Evolutionary conservation across 1,140 invertebrate genomes (phyloP), one percentile per base, ranked within the genome.

Genomic region (Odontomachus brunneus): DNA sequence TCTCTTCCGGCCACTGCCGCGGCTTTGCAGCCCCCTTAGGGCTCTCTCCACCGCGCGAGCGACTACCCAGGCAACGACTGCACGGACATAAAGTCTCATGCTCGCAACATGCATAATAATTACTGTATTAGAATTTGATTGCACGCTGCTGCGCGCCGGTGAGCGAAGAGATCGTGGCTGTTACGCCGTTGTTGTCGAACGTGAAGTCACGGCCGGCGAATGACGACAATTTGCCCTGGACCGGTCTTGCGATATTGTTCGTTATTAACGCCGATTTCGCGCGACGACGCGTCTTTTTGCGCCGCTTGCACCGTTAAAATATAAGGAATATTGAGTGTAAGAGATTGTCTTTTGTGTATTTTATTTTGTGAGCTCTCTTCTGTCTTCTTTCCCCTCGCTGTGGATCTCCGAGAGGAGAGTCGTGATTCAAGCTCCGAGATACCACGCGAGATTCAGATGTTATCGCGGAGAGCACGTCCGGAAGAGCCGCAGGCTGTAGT

Each of bases 1-100:
- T 91, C 90, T 91, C 91, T 89, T 90, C 85, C 86, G 89, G 90
- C 80, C 85, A 89, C 80, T 63, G 33, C 55, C 53, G 51, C 51
- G 44, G 51, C 38, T 80, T 53, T 48, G 51, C 60, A 51, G 49
- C 48, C 60, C 48, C 75, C 51, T 80, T 71, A 59, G 65, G 75
- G 75, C 51, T 67, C 15, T 78, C 74, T 17, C 51, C 29, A 12
- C 15, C 24, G 51, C 22, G 22, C 22, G 38, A 44, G 38, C 2
- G 38, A 44, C 51, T 69, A 22, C 51, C n/a, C 9, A 44, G 29
- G 44, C 65, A 78, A 80, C 75, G 29, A 57, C 85, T 83, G 73
- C 38, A 71, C 85, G 71, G 14, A 72, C 55, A 49, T 57, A 53
- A 49, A 86, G 84, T 71, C n/a, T n/a, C 84, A 62, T 67, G 69